Conservation (phyloP, 2,888 invertebrate genomes). For the Drosophila subsilvestris region DNA sequence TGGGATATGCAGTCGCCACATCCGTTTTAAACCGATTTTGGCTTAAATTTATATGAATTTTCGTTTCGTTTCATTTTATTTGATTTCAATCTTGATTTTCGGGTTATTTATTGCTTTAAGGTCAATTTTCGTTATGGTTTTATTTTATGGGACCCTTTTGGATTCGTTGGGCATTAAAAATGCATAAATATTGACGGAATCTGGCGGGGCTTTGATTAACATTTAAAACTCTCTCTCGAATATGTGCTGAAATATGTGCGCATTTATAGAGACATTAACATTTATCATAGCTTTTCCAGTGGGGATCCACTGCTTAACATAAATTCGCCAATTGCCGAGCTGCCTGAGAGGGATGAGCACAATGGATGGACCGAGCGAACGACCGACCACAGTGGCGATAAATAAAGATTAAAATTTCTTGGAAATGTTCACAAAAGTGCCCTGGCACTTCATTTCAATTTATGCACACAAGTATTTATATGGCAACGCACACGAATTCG, state of each 20-base stretch:
- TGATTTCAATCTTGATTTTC: constrained; percentile 13
- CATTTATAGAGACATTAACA: constrained; percentile 66
- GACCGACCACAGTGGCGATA: constrained; percentile 57
- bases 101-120: constrained; percentile 30
- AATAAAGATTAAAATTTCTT: constrained; percentile 77
- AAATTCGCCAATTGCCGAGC: constrained; percentile 33
- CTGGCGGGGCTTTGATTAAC: constrained; percentile 37
- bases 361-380: not conserved
- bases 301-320: constrained; percentile 53
- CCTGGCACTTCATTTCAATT: constrained; percentile 76
- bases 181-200: constrained; percentile 52
- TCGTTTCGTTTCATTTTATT: constrained; percentile 11
- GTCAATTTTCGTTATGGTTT: constrained; percentile 10
- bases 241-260: constrained; percentile 46
- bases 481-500: not conserved
- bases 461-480: constrained; percentile 62
- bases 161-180: constrained; percentile 48
- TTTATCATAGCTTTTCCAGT: constrained; percentile 51
- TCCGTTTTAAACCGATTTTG: constrained; percentile 51
- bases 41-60: constrained; percentile 26
- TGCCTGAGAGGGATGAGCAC: constrained; percentile 21
- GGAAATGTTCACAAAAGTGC: constrained; percentile 73
- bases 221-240: constrained; percentile 25
- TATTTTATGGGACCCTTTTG: constrained; percentile 9
- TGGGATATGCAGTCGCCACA: constrained; percentile 49